Conservation (phyloP, 2,113 vertebrate species). For the Diphyllodes magnificus region DNA sequence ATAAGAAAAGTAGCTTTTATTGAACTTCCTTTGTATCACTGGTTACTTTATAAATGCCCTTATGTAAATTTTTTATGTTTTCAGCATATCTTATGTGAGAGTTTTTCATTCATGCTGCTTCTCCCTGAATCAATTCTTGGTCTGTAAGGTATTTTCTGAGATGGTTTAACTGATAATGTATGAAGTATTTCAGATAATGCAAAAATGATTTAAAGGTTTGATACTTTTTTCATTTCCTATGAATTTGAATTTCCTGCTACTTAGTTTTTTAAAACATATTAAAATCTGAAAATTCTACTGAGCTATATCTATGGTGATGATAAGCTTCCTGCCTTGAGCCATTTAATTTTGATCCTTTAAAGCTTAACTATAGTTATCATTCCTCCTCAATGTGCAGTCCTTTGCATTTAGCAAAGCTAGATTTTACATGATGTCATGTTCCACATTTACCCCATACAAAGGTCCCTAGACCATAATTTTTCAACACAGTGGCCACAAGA, state of each 20-base stretch:
- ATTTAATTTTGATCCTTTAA: background rate
- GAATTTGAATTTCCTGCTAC: background rate
- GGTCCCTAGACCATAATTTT: background rate
- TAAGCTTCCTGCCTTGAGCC: background rate
- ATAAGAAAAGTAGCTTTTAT: background rate
- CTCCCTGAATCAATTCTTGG: background rate
- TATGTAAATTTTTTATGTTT: background rate
- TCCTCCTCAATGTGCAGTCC: background rate
- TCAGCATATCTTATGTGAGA: background rate
- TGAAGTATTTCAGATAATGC: background rate
- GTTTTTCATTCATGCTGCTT: background rate
- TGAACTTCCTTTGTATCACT: background rate
- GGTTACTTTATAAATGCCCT: background rate
- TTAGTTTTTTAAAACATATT: background rate
- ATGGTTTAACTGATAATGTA: background rate
- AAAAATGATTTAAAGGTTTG: background rate
- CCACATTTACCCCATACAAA: background rate
- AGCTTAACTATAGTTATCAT: background rate
- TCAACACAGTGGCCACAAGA: background rate
- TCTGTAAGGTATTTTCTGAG: background rate
- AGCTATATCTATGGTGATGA: background rate
- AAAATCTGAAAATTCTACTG: background rate
- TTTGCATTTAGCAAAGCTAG: background rate
- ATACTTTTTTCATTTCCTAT: background rate
- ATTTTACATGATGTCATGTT: background rate